A percentile compares a stretch with the other conserved stretches of the same genome.
Evolutionary conservation across 2,797 vertebrate species (phyloP).

Genomic region (Trematomus bernacchii): DNA sequence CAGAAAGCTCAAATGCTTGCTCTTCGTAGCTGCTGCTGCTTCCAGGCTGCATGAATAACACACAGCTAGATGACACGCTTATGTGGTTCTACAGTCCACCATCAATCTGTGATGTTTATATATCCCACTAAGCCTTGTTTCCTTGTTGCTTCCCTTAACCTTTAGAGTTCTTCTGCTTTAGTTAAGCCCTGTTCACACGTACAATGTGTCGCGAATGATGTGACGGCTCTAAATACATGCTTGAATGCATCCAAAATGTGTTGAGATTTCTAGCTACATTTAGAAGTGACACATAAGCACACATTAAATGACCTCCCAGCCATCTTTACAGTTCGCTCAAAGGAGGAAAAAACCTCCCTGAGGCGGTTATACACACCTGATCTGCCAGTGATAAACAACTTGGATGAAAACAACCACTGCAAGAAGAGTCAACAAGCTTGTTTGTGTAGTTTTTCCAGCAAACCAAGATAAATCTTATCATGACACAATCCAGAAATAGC

Average conservation of each 20-base stretch:
- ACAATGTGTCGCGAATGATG: constrained; percentile 9
- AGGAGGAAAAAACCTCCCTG: neutral
- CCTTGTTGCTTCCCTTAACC: neutral
- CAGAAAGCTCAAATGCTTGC: constrained; percentile 42
- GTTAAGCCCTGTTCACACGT: neutral
- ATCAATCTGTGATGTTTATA: neutral
- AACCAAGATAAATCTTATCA: constrained; percentile 10
- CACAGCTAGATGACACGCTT: constrained; percentile 2
- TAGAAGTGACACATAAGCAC: neutral
- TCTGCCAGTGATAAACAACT: neutral
- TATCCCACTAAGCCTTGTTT: neutral
- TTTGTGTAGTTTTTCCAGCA: neutral
- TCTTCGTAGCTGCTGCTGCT: constrained; percentile 39
- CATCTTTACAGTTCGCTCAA: neutral
- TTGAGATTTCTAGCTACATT: neutral
- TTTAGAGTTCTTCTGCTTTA: neutral
- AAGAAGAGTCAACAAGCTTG: neutral
- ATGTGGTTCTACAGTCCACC: neutral
- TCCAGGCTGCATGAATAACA: constrained; percentile 32
- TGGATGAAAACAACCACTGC: neutral
- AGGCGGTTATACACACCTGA: neutral
- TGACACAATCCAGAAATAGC: constrained; percentile 1
- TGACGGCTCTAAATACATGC: neutral
- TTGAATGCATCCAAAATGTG: neutral
- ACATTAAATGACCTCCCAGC: neutral